Percentiles rank a stretch among this genome's conserved stretches.
These are phyloP conservation scores for Spodoptera littoralis DNA, from an alignment of 2,888 invertebrate genomes.

Conservation along the genomic window DNA sequence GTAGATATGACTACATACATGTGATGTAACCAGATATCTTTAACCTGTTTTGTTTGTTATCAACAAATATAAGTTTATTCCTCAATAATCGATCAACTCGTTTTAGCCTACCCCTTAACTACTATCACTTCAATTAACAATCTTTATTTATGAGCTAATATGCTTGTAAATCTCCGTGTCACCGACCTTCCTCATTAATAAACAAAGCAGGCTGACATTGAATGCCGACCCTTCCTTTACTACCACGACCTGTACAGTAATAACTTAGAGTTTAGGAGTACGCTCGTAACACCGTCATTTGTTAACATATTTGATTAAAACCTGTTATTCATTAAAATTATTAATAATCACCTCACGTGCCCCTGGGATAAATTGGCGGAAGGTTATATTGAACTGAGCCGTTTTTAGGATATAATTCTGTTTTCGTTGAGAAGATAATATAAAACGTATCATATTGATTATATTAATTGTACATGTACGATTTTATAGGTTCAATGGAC, in stretches of 20 bases:
- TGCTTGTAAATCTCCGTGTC: conserved; percentile 76
- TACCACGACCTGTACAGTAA: conserved; percentile 51
- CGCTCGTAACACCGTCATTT: conserved; percentile 53
- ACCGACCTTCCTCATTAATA: conserved; percentile 69
- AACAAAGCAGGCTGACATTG: conserved; percentile 57
- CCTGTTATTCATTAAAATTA: conserved; percentile 52
- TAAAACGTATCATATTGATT: no score
- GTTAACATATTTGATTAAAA: conserved; percentile 62
- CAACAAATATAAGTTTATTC: no score
- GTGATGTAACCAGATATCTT: no score
- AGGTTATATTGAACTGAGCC: conserved; percentile 2
- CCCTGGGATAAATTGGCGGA: conserved; percentile 27
- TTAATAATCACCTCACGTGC: conserved; percentile 41
- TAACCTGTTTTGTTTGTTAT: no score
- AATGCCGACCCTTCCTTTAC: conserved; percentile 45
- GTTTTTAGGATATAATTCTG: conserved; percentile 11
- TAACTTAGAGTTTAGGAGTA: conserved; percentile 45
- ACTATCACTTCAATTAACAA: conserved; percentile 68
- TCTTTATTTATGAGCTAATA: conserved; percentile 76
- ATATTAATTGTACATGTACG: no score
- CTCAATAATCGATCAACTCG: conserved; percentile 4
- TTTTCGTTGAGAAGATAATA: conserved; percentile 13
- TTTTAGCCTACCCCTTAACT: conserved; percentile 26
- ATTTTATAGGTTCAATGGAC: no score
- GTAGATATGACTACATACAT: background rate